These are phyloP conservation scores for Sycobia sp. DNA, from an alignment of 1,140 invertebrate genomes.

Conservation along the genomic window DNA sequence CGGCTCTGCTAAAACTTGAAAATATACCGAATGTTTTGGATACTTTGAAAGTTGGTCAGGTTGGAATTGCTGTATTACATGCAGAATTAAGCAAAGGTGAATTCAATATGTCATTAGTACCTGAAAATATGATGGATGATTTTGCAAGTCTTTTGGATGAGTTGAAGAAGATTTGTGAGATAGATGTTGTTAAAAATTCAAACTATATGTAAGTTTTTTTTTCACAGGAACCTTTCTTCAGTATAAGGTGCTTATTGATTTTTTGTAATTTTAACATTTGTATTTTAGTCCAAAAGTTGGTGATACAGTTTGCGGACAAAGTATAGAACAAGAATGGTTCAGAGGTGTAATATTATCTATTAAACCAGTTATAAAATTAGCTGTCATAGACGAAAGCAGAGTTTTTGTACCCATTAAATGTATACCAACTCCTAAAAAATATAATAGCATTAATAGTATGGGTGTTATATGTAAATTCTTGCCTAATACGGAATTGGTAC, in stretches of 20 bases:
- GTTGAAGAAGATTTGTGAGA: conserved; percentile 31
- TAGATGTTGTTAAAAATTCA: neutral
- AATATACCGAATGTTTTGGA: conserved; percentile 3
- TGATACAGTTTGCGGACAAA: conserved; percentile 43
- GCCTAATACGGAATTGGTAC: conserved; percentile 11
- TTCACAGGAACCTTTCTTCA: neutral
- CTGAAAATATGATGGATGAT: neutral
- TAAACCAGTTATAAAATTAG: conserved; percentile 37
- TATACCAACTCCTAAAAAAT: conserved; percentile 34
- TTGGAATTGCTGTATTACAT: conserved; percentile 37
- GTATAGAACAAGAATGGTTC: conserved; percentile 40
- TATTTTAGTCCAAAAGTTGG: conserved; percentile 41
- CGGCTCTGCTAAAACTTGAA: neutral
- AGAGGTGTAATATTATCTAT: conserved; percentile 44
- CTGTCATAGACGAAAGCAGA: conserved; percentile 45
- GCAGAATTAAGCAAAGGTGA: conserved; percentile 16
- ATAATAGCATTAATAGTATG: conserved; percentile 28
- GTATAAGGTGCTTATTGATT: neutral
- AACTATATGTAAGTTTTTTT: conserved; percentile 36
- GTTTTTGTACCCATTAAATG: conserved; percentile 21
- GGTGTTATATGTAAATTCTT: conserved; percentile 39
- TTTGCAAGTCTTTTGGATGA: conserved; percentile 33
- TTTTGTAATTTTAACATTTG: neutral
- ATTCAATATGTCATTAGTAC: conserved; percentile 35
- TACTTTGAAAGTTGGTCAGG: conserved; percentile 8